A percentile compares a stretch with the other conserved stretches of the same genome.
These are phyloP conservation scores for Vanessa cardui DNA, from an alignment of 2,888 invertebrate genomes.

Conservation along the genomic window DNA sequence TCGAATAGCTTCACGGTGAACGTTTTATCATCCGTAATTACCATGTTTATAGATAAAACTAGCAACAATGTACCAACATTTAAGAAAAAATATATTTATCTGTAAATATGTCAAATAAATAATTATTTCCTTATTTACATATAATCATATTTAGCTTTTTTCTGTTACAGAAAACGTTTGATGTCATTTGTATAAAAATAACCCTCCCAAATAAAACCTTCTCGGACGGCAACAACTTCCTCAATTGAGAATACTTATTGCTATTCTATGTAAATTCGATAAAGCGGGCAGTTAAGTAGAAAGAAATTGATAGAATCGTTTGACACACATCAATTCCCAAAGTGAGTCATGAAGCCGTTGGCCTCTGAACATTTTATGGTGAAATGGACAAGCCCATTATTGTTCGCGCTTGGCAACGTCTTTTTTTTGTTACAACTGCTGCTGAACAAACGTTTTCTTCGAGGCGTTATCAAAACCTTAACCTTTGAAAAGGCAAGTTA, in stretches of 20 bases:
- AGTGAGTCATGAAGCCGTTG: slow-evolving; percentile 38
- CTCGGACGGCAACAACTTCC: not conserved
- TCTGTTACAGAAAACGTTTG: not conserved
- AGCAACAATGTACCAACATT: slow-evolving; percentile 3
- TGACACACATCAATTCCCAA: slow-evolving; percentile 33
- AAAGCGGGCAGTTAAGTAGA: slow-evolving; percentile 22
- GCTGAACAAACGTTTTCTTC: slow-evolving; percentile 19
- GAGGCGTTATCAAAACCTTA: slow-evolving; percentile 32
- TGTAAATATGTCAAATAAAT: not conserved
- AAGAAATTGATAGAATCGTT: slow-evolving; percentile 26
- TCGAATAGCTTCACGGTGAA: slow-evolving; percentile 39
- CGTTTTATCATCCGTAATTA: slow-evolving; percentile 36
- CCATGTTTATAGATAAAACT: slow-evolving; percentile 21
- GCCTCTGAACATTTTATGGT: slow-evolving; percentile 28
- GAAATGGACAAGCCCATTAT: slow-evolving; percentile 25
- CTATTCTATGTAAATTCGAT: slow-evolving; percentile 20
- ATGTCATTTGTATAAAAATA: not conserved
- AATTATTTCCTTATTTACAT: not conserved
- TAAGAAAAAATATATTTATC: not conserved
- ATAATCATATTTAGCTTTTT: not conserved
- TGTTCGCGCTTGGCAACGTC: slow-evolving; percentile 27
- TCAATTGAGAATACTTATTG: not conserved
- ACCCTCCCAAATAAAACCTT: not conserved
- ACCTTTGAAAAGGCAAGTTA: slow-evolving; percentile 36
- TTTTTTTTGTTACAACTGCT: slow-evolving; percentile 16